phyloP scores from a whole-genome alignment of 2,888 invertebrate genomes.

The Tetranychus truncatus region DNA sequence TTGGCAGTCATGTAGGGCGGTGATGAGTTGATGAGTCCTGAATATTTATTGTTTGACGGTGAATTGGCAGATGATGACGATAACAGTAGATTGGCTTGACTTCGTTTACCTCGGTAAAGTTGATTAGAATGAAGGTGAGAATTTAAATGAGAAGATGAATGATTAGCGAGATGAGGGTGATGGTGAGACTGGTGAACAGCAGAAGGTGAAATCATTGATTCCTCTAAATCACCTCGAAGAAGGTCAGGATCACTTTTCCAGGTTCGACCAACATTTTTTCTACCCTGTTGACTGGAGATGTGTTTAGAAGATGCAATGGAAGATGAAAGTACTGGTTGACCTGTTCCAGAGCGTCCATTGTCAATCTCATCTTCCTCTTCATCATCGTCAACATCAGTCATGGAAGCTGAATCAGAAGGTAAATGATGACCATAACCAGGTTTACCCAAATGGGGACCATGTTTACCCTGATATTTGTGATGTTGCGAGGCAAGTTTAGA shows the following conservation, averaged over 20 bases:
- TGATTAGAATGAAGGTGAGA: not conserved
- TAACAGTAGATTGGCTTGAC: not conserved
- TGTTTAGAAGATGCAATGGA: slow-evolving; percentile 11
- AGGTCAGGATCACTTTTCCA: slow-evolving; percentile 20
- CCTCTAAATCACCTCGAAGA: slow-evolving; percentile 9
- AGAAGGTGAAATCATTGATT: not conserved
- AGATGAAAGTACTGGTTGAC: slow-evolving; percentile 2
- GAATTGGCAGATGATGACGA: not conserved
- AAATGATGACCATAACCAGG: not conserved
- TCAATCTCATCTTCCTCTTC: slow-evolving; percentile 4
- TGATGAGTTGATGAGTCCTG: not conserved
- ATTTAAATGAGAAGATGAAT: not conserved
- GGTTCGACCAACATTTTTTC: slow-evolving; percentile 13
- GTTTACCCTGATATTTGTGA: no score
- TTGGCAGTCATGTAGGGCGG: not conserved
- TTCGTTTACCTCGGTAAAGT: not conserved
- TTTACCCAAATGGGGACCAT: not conserved
- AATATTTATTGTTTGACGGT: not conserved
- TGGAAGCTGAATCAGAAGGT: slow-evolving; percentile 8
- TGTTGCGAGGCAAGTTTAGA: not conserved
- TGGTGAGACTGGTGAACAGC: slow-evolving; percentile 1
- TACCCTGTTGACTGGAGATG: not conserved
- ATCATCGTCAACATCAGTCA: slow-evolving; percentile 8
- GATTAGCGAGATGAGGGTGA: not conserved
- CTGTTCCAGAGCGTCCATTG: not conserved